Conservation (phyloP, 2,113 vertebrate species). For the Megaceryle maxima region DNA sequence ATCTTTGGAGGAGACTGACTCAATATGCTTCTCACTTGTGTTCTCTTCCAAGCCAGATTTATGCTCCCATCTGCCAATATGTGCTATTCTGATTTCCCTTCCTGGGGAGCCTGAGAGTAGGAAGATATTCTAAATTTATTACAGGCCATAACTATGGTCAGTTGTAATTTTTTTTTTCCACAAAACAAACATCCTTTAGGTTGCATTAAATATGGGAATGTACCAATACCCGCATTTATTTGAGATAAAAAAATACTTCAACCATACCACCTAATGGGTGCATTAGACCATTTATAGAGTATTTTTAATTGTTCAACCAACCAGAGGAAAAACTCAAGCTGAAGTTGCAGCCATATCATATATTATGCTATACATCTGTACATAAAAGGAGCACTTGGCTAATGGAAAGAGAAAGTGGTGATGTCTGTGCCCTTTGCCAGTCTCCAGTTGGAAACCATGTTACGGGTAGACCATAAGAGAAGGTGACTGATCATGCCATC, state of each 20-base stretch:
- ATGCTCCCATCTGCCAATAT: background rate
- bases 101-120: background rate
- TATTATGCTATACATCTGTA: background rate
- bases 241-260: background rate
- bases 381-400: background rate
- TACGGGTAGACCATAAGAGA: background rate
- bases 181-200: background rate
- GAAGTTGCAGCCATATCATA: background rate
- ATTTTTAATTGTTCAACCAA: background rate
- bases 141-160: background rate
- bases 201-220: background rate
- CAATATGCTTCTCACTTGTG: background rate
- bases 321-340: background rate
- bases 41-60: background rate
- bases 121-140: background rate
- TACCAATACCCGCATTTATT: background rate
- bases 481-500: background rate
- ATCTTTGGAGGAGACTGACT: conserved; percentile 5
- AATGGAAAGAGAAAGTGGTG: background rate
- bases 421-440: background rate
- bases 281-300: background rate
- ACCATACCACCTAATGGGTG: background rate
- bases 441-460: background rate
- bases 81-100: background rate
- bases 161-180: background rate